Percentiles rank a stretch among this genome's conserved stretches.
phyloP scores from a whole-genome alignment of 2,113 vertebrate genomes.

The Pipra filicauda region DNA sequence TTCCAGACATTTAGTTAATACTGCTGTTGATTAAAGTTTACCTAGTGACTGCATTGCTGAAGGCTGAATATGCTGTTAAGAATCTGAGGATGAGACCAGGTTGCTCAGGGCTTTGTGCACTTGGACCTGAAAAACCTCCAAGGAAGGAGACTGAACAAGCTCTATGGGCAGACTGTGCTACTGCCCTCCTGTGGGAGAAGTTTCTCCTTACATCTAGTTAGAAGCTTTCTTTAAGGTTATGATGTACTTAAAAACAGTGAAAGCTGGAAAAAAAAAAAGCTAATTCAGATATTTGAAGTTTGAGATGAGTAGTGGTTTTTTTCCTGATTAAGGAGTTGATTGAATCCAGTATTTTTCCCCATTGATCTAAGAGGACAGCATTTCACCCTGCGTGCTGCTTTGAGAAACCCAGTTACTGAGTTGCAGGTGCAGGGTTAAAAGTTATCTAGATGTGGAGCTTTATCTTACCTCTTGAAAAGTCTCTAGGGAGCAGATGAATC shows the following conservation, averaged over 20 bases:
- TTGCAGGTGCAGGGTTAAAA: conserved; percentile 16
- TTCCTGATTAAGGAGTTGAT: background rate
- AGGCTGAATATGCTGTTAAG: background rate
- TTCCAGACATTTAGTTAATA: background rate
- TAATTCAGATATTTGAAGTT: background rate
- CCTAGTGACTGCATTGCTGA: background rate
- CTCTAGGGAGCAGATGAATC: background rate
- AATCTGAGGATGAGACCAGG: background rate
- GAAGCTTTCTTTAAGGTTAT: background rate
- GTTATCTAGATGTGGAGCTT: background rate
- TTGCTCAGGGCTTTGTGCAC: background rate
- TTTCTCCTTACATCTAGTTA: background rate
- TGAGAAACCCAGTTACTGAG: background rate
- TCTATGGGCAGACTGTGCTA: background rate
- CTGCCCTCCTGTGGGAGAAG: background rate
- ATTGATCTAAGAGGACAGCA: background rate
- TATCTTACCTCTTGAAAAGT: background rate
- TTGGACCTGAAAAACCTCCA: background rate
- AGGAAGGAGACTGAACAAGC: background rate
- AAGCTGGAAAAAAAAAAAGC: background rate
- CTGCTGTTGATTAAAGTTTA: background rate
- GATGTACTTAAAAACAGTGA: background rate
- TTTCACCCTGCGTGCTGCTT: background rate
- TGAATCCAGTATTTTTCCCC: background rate
- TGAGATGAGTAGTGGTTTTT: background rate